These are phyloP conservation scores for Nycticorax nycticorax DNA, from an alignment of 2,113 vertebrate species.

Conservation along the genomic window DNA sequence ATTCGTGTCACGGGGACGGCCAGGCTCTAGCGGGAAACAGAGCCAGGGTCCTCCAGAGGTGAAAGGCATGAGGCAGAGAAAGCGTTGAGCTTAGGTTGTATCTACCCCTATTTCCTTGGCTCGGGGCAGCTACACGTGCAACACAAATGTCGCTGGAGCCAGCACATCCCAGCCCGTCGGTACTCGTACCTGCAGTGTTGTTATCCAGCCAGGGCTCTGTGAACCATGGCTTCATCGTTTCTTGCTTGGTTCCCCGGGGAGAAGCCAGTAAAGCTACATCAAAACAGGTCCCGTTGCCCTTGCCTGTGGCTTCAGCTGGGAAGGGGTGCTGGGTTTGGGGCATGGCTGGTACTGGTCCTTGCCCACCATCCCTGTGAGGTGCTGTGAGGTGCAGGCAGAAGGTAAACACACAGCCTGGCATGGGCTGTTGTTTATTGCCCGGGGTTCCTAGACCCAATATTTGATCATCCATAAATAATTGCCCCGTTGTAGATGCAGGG, in stretches of 20 bases:
- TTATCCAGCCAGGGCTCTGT: background rate
- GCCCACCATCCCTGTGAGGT: background rate
- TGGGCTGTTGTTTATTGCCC: background rate
- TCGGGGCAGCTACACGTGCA: background rate
- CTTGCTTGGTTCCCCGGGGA: background rate
- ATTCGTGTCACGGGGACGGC: background rate
- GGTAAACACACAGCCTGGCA: background rate
- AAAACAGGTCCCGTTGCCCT: background rate
- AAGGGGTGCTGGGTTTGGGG: background rate
- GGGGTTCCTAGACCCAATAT: background rate
- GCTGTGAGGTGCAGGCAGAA: background rate
- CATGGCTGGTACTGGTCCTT: background rate
- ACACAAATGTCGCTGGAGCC: background rate
- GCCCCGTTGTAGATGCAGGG: background rate
- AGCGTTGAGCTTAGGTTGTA: background rate
- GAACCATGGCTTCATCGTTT: background rate
- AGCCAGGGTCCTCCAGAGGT: background rate
- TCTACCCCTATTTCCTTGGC: background rate
- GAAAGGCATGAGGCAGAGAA: background rate
- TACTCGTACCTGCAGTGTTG: background rate
- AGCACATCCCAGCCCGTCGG: rapidly evolving
- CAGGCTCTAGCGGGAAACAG: background rate
- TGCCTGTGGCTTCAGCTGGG: background rate
- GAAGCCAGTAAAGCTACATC: background rate
- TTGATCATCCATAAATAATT: constrained; percentile 10